Evolutionary conservation across 2,797 vertebrate species (phyloP), one percentile per base, ranked within the genome.

Genomic region (Rhadinocentrus ornatus): DNA sequence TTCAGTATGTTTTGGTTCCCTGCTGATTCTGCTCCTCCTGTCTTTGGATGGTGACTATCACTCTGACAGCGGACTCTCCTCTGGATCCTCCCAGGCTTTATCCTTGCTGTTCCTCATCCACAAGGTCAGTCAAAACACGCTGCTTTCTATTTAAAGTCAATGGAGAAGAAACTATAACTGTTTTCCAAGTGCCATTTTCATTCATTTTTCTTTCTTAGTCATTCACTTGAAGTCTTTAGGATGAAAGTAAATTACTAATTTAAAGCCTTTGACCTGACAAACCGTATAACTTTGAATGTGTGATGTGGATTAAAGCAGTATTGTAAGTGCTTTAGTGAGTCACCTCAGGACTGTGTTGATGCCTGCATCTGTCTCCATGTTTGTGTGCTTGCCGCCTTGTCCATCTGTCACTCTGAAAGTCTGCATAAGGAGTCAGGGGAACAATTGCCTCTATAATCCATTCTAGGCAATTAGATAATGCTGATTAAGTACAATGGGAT

Each of bases 381-480:
- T 16, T 24, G 31, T 69, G 46, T 79, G 77, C 69, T 65, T 63
- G 67, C 39, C 39, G 44, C 41, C 44, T 53, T 59, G 61, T 53
- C 76, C 77, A 77, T 82, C 70, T 85, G 82, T 73, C 81, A 77
- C 26, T 70, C 68, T 77, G 59, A 80, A 75, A 67, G 60, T 52
- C 66, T 62, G 53, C 44, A 71, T 62, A 66, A 86, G 71, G 83
- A 86, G 74, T 88, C 69, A 5, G 80, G 90, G 89, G 86, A 92
- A 90, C 92, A 90, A 94, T 93, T 92, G 92, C 87, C 88, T 91
- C 77, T 81, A 76, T 91, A 91, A 93, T 93, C 88, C 88, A 83
- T 88, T 88, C 66, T 71, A 71, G 77, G 83, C 85, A 91, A 93
- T 93, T 91, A 92, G 91, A 93, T 93, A 80, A 90, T 84, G 76